Evolutionary conservation across 2,797 vertebrate genomes (phyloP).

Genomic region (Notamacropus eugenii): DNA sequence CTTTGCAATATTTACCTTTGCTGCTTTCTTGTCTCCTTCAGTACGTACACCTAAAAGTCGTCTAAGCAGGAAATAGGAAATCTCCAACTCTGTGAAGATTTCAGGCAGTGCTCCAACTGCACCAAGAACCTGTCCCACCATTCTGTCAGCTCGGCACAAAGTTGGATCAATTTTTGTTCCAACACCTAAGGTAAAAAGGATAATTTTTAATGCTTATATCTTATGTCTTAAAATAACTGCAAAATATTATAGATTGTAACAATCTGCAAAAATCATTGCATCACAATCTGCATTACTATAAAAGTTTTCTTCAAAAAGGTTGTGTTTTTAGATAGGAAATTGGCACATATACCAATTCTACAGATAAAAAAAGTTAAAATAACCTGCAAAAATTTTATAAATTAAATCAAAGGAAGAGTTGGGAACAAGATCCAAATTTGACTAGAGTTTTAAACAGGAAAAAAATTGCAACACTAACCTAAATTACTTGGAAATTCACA

Average conservation of each 20-base stretch:
- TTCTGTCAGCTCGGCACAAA: constrained; percentile 96
- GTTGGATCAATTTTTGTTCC: constrained; percentile 99
- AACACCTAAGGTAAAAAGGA: constrained; percentile 89
- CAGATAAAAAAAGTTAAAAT: not conserved
- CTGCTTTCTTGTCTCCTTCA: constrained; percentile 99
- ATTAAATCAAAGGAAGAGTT: not conserved
- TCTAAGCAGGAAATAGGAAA: constrained; percentile 96
- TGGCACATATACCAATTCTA: too few species aligned
- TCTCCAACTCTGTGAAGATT: constrained; percentile 99
- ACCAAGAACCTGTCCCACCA: constrained; percentile 99
- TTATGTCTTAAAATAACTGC: constrained; percentile 1
- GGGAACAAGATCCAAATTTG: not conserved
- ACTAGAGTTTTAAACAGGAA: not conserved
- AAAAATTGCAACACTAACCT: not conserved
- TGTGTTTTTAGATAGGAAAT: not conserved
- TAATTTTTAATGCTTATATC: constrained; percentile 6
- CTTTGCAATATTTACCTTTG: constrained; percentile 89
- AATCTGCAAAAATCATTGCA: not conserved
- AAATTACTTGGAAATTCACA: not conserved
- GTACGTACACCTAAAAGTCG: constrained; percentile 96
- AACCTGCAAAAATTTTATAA: not conserved
- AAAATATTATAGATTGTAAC: not conserved
- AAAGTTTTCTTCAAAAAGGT: not conserved
- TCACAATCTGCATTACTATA: not conserved
- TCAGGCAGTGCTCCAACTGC: constrained; percentile 97